These are phyloP conservation scores for Tautogolabrus adspersus DNA, from an alignment of 2,113 vertebrate genomes.

Conservation along the genomic window DNA sequence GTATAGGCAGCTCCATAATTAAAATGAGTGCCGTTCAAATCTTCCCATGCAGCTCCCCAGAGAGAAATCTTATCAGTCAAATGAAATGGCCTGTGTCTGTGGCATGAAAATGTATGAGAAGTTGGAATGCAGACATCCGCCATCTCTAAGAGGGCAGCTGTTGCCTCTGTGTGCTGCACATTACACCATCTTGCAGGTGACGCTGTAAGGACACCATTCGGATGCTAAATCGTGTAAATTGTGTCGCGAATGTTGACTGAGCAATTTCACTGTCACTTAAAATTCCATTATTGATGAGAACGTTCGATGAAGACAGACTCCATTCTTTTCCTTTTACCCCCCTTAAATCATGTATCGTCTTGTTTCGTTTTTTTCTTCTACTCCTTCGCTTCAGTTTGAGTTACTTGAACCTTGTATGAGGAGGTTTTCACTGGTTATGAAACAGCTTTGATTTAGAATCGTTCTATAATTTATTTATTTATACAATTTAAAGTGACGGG, in stretches of 20 bases:
- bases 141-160: conserved; percentile 28
- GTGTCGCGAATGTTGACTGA: conserved; percentile 9
- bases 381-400: background rate
- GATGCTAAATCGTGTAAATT: conserved; percentile 17
- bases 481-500: too few species aligned
- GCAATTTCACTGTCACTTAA: background rate
- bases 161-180: conserved; percentile 16
- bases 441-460: background rate
- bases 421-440: background rate
- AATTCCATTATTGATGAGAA: conserved; percentile 9
- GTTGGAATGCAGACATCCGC: conserved; percentile 9
- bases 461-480: too few species aligned
- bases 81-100: conserved; percentile 14
- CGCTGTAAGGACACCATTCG: background rate
- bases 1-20: conserved; percentile 9
- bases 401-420: background rate
- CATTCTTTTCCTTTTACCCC: background rate
- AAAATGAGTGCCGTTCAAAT: conserved; percentile 22
- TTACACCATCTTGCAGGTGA: conserved; percentile 21
- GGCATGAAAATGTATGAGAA: conserved; percentile 15
- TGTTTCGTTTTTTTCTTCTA: background rate
- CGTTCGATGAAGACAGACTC: background rate
- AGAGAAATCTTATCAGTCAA: conserved; percentile 17
- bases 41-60: background rate
- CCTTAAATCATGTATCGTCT: background rate